Evolutionary conservation across 2,113 vertebrate species (phyloP).

Genomic region (Ancistrus triradiatus): DNA sequence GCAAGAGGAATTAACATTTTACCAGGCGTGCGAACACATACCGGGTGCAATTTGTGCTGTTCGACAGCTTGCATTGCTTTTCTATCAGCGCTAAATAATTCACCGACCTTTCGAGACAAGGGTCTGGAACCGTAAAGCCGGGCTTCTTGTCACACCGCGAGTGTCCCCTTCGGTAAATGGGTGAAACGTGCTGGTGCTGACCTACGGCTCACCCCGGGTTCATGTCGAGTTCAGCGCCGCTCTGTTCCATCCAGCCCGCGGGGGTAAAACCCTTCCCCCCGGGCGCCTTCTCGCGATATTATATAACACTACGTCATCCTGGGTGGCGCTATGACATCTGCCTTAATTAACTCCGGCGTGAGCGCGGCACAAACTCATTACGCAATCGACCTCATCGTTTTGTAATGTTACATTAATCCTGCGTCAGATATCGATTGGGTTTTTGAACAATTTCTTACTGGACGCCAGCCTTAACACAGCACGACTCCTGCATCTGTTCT

Average conservation of each 20-base stretch:
- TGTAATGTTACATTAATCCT: too few species aligned
- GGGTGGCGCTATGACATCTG: slow-evolving; percentile 11
- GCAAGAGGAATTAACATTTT: slow-evolving; percentile 28
- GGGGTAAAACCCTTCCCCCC: slow-evolving; percentile 14
- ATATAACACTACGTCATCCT: slow-evolving; percentile 27
- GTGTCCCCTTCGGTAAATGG: slow-evolving; percentile 25
- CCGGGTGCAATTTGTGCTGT: slow-evolving; percentile 16
- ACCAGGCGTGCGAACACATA: slow-evolving; percentile 1
- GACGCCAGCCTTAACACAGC: too few species aligned
- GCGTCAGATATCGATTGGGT: too few species aligned
- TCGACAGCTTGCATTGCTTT: slow-evolving; percentile 28
- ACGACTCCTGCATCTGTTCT: too few species aligned
- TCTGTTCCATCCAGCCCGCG: slow-evolving; percentile 39
- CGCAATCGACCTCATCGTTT: too few species aligned
- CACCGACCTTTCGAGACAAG: slow-evolving; percentile 16
- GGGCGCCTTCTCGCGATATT: slow-evolving; percentile 17
- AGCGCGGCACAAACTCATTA: neutral
- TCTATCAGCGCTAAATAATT: slow-evolving; percentile 35
- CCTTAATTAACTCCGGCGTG: slow-evolving; percentile 31
- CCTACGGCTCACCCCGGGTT: slow-evolving; percentile 66
- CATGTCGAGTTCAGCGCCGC: slow-evolving; percentile 66
- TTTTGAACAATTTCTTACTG: too few species aligned
- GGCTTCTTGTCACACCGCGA: neutral
- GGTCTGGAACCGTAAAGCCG: slow-evolving; percentile 7
- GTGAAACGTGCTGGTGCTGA: slow-evolving; percentile 54